These are phyloP conservation scores for Aphelenchoides bicaudatus DNA, from an alignment of 2,888 invertebrate genomes.

Conservation along the genomic window DNA sequence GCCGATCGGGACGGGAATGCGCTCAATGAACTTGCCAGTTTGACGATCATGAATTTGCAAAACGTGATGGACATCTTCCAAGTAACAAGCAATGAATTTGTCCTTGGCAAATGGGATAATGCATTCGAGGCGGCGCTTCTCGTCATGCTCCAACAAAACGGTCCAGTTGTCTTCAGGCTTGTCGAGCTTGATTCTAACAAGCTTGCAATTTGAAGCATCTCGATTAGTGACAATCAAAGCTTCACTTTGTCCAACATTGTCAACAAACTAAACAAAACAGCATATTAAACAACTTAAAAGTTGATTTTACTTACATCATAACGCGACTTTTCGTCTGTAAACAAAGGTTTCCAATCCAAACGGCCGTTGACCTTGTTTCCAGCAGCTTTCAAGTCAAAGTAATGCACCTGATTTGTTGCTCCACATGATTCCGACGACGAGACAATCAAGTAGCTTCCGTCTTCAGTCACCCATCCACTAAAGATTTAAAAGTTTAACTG, in stretches of 20 bases:
- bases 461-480: constrained; percentile 61
- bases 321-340: constrained; percentile 85
- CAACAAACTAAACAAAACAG: constrained; percentile 73
- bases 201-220: constrained; percentile 83
- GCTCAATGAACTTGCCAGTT: constrained; percentile 72
- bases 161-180: constrained; percentile 69
- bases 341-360: constrained; percentile 75
- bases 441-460: constrained; percentile 82
- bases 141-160: constrained; percentile 77
- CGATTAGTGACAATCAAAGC: constrained; percentile 87
- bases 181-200: constrained; percentile 72
- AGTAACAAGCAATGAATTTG: constrained; percentile 80
- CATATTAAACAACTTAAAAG: not conserved
- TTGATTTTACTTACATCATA: constrained; percentile 71
- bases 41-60: constrained; percentile 76
- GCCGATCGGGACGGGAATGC: constrained; percentile 69
- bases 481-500: constrained; percentile 16
- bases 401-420: constrained; percentile 71
- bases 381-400: constrained; percentile 70
- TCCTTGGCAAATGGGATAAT: constrained; percentile 78
- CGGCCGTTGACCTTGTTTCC: constrained; percentile 63
- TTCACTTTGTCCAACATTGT: constrained; percentile 74
- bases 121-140: constrained; percentile 84
- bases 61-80: constrained; percentile 87
- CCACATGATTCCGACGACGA: constrained; percentile 78